Evolutionary conservation across 2,113 vertebrate species (phyloP).

Genomic region (Globicephala melas): DNA sequence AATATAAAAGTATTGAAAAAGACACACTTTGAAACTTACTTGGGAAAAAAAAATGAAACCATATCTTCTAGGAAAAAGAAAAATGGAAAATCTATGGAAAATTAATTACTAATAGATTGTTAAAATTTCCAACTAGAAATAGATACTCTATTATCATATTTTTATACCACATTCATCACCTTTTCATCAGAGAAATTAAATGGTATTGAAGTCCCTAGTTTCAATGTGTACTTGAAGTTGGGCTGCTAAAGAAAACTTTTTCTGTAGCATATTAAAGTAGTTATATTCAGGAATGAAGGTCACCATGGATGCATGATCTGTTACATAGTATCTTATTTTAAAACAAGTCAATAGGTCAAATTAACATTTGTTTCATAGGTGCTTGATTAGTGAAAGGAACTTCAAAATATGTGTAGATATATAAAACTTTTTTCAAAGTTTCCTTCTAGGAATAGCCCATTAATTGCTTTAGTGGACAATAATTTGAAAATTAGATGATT

Average conservation of each 20-base stretch:
- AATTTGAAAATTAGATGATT: not conserved
- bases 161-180: constrained; percentile 10
- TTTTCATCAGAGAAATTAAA: constrained; percentile 31
- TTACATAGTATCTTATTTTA: not conserved
- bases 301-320: not conserved
- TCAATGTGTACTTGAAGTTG: not conserved
- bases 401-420: not conserved
- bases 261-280: not conserved
- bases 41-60: not conserved
- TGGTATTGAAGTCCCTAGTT: not conserved
- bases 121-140: constrained; percentile 27
- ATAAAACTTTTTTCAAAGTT: not conserved
- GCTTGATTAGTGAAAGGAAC: not conserved
- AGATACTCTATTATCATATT: not conserved
- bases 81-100: constrained; percentile 45
- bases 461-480: not conserved
- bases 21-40: not conserved
- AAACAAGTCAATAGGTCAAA: not conserved
- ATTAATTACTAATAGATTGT: constrained; percentile 49
- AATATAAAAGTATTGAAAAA: not conserved
- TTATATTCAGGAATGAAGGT: not conserved
- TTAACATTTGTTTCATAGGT: not conserved
- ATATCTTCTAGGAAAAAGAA: constrained; percentile 17
- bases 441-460: not conserved
- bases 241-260: not conserved